Evolutionary conservation across 2,888 invertebrate genomes (phyloP), one percentile per base, ranked within the genome.

Genomic region (Pemphredon lugubris): DNA sequence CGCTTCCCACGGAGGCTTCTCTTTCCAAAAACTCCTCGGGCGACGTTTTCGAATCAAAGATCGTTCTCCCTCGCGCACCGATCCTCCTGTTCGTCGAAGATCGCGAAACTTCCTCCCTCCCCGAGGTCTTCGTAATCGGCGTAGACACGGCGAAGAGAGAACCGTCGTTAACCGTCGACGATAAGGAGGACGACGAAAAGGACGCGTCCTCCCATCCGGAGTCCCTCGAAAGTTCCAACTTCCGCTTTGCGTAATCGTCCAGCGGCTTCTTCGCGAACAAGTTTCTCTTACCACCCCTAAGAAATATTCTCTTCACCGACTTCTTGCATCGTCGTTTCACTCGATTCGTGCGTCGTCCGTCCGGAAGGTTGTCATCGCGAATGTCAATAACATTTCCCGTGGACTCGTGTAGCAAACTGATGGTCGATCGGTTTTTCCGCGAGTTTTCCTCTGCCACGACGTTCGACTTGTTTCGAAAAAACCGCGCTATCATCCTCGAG

Each of bases 231-330:
- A 53, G 6, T 42, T 57, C 40, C 39, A 51, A 4, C 6, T 47
- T 51, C 34, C 47, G 44, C 51, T 58, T 65, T 1, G 44, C 57
- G 13, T 26, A 53, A 18, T 69, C 51, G 14, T 60, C 47, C 37
- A 50, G 3, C 1, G 63, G 34, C n/a, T 16, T 48, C n/a, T 42
- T 20, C 20, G 7, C 34, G 13, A 20, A 26, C 18, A 30, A 18
- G n/a, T n/a, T 45, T 0, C 9, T 26, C 11, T 16, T 42, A 0
- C 21, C 32, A 0, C 53, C 16, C 4, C 9, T 3, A 0, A 7
- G 7, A 1, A 53, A 39, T 1, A 26, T 3, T 13, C 2, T 47
- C 9, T 14, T 30, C 26, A 34, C 4, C 2, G 11, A 2, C 2
- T 16, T 20, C 1, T 45, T 13, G n/a, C 5, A n/a, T 4, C 47